A percentile compares a stretch with the other conserved stretches of the same genome.
Conservation (phyloP, 2,888 invertebrate genomes). For the Diplazon laetatorius region DNA sequence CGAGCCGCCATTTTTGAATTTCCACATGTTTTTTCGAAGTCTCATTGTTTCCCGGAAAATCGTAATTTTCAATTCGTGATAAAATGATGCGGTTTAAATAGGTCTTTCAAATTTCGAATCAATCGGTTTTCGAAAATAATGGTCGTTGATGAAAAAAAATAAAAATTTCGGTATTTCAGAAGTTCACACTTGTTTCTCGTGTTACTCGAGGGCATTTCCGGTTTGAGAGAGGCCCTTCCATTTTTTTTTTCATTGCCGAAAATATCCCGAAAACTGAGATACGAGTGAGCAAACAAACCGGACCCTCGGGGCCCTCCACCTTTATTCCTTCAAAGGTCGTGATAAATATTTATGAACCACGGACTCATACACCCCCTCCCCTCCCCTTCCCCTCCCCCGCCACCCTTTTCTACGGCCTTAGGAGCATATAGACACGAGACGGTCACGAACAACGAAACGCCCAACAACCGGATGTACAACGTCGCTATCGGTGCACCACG, state of each 20-base stretch:
- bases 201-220: background rate
- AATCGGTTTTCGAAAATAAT: no score
- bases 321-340: conserved; percentile 28
- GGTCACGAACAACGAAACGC: conserved; percentile 50
- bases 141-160: no score
- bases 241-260: background rate
- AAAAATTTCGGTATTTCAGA: no score
- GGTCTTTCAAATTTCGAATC: no score
- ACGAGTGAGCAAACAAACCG: conserved; percentile 48
- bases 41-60: no score
- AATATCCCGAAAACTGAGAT: conserved; percentile 32
- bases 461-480: conserved; percentile 54
- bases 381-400: no score
- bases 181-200: no score
- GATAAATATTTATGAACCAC: conserved; percentile 61
- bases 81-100: no score
- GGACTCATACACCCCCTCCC: conserved; percentile 33
- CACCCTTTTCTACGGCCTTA: no score
- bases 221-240: background rate
- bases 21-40: no score
- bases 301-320: conserved; percentile 37
- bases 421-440: conserved; percentile 21
- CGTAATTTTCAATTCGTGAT: no score
- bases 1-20: no score
- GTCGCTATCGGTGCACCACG: conserved; percentile 50